These are phyloP conservation scores for Nipponacmea schrenckii DNA, from an alignment of 2,888 invertebrate genomes.

Conservation along the genomic window DNA sequence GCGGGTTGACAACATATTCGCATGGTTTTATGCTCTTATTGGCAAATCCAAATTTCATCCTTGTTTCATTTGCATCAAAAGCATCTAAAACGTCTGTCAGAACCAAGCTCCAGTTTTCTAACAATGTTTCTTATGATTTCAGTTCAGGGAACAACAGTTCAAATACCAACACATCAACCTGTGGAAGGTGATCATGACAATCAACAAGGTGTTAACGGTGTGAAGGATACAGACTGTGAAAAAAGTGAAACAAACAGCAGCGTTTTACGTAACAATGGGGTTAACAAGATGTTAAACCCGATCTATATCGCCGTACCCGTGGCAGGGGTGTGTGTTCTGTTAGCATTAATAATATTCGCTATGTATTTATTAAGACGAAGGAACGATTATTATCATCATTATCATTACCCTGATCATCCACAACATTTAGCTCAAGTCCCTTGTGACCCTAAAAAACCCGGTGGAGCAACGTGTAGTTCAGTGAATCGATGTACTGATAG, in stretches of 20 bases:
- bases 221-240: conserved; percentile 12
- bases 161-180: no score
- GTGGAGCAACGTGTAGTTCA: conserved; percentile 38
- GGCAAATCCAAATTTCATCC: no score
- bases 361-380: conserved; percentile 62
- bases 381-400: conserved; percentile 51
- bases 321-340: conserved; percentile 63
- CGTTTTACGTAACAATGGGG: conserved; percentile 15
- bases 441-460: conserved; percentile 3
- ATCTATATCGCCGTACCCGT: conserved; percentile 66
- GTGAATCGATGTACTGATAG: conserved; percentile 61
- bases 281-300: conserved; percentile 58
- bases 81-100: no score
- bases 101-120: no score
- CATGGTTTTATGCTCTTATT: no score
- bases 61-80: no score
- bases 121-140: no score
- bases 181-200: no score
- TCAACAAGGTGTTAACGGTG: neutral
- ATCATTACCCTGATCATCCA: conserved; percentile 49
- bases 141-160: no score
- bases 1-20: no score
- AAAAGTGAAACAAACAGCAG: conserved; percentile 11
- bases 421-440: conserved; percentile 26
- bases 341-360: conserved; percentile 65